Evolutionary conservation across 2,888 invertebrate species (phyloP).

Genomic region (Mythimna lalbum): DNA sequence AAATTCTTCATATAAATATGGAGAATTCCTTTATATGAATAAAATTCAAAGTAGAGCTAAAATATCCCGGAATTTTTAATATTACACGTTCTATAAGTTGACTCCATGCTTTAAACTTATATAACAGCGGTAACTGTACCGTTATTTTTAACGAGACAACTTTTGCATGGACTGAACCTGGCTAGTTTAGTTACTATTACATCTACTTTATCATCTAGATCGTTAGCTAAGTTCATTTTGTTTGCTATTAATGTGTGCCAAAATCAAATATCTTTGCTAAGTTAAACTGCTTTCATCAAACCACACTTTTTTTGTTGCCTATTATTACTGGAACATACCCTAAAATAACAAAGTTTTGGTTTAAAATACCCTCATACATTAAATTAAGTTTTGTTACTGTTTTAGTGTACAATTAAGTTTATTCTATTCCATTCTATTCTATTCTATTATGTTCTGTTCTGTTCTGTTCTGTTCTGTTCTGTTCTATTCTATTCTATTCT

Average conservation of each 20-base stretch:
- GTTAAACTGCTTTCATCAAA: background rate
- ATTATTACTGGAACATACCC: too few relatives aligned
- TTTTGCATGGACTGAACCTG: constrained; percentile 14
- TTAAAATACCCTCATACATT: too few relatives aligned
- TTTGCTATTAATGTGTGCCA: background rate
- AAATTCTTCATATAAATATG: constrained; percentile 47
- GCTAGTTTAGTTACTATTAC: constrained; percentile 9
- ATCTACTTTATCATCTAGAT: background rate
- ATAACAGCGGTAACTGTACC: constrained; percentile 19
- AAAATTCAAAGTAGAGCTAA: constrained; percentile 44
- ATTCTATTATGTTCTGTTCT: too few relatives aligned
- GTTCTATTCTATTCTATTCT: too few relatives aligned
- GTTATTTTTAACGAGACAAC: constrained; percentile 57
- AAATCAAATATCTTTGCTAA: background rate
- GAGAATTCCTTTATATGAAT: constrained; percentile 32
- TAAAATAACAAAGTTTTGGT: too few relatives aligned
- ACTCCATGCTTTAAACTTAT: constrained; percentile 40
- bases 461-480: too few relatives aligned
- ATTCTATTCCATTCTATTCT: too few relatives aligned
- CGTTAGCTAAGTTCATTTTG: too few relatives aligned
- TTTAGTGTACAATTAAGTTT: too few relatives aligned
- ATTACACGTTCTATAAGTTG: constrained; percentile 37
- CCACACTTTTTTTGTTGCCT: too few relatives aligned
- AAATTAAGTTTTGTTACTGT: too few relatives aligned
- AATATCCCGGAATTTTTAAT: constrained; percentile 43